phyloP scores from a whole-genome alignment of 2,888 invertebrate genomes.

The Cyclophora punctaria region DNA sequence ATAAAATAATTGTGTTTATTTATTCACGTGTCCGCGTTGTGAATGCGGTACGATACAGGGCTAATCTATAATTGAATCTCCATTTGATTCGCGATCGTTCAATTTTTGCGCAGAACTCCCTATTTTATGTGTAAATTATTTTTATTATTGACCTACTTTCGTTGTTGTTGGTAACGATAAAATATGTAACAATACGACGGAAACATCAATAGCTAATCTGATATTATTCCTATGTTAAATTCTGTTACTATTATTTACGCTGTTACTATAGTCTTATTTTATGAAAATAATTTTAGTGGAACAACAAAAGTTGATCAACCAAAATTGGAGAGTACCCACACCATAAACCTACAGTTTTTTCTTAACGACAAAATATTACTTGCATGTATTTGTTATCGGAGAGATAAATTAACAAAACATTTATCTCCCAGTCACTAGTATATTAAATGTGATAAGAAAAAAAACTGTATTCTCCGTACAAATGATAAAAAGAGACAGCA shows the following conservation, averaged over 20 bases:
- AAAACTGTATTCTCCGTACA: constrained; percentile 5
- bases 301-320: too few species aligned
- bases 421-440: too few species aligned
- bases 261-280: too few species aligned
- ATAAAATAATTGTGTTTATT: constrained; percentile 70
- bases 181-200: not conserved
- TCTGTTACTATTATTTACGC: too few species aligned
- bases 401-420: too few species aligned
- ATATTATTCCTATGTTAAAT: too few species aligned
- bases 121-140: constrained; percentile 28
- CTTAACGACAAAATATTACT: too few species aligned
- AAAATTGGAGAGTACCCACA: too few species aligned
- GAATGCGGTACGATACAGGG: constrained; percentile 62
- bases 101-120: constrained; percentile 44
- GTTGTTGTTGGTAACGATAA: not conserved
- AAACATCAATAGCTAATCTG: too few species aligned
- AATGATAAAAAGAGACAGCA: constrained; percentile 30
- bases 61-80: constrained; percentile 75
- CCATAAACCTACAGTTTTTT: too few species aligned
- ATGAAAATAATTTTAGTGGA: too few species aligned
- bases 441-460: constrained; percentile 8
- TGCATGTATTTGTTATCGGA: too few species aligned
- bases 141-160: constrained; percentile 24
- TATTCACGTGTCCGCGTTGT: constrained; percentile 70
- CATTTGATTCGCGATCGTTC: constrained; percentile 62